These are phyloP conservation scores for Hippocampus zosterae DNA, from an alignment of 2,113 vertebrate species.

Conservation along the genomic window DNA sequence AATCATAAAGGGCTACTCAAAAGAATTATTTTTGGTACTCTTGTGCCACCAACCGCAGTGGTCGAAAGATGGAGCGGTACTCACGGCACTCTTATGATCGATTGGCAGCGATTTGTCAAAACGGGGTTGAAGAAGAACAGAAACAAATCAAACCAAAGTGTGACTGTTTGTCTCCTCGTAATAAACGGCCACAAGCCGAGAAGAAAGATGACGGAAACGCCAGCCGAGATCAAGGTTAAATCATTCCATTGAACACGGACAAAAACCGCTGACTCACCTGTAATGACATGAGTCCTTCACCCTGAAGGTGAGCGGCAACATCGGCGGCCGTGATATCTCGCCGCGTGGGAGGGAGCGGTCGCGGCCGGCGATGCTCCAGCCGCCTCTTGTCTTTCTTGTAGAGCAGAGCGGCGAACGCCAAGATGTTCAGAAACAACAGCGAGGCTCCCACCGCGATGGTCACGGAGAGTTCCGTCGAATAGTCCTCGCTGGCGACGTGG, in stretches of 20 bases:
- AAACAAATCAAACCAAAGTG: background rate
- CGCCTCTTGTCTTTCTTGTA: constrained; percentile 96
- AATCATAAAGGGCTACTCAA: background rate
- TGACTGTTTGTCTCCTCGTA: background rate
- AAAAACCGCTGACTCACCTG: constrained; percentile 65
- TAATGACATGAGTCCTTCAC: constrained; percentile 89
- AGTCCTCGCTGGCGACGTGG: constrained; percentile 75
- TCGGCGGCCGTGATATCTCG: constrained; percentile 82
- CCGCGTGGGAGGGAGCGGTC: constrained; percentile 84
- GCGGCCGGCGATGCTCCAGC: constrained; percentile 75
- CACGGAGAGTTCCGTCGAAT: constrained; percentile 91
- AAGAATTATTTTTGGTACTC: background rate
- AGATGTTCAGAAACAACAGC: constrained; percentile 90
- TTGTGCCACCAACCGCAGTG: background rate
- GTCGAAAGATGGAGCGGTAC: background rate
- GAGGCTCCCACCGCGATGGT: constrained; percentile 97
- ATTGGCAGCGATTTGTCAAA: background rate
- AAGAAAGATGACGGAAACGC: background rate
- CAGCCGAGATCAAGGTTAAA: background rate
- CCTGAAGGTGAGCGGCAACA: constrained; percentile 84
- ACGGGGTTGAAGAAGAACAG: background rate
- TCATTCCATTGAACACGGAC: background rate
- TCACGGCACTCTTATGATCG: background rate
- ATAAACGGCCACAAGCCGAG: background rate
- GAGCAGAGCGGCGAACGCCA: constrained; percentile 90